Conservation (phyloP, 2,797 vertebrate genomes). For the Cyclopterus lumpus region DNA sequence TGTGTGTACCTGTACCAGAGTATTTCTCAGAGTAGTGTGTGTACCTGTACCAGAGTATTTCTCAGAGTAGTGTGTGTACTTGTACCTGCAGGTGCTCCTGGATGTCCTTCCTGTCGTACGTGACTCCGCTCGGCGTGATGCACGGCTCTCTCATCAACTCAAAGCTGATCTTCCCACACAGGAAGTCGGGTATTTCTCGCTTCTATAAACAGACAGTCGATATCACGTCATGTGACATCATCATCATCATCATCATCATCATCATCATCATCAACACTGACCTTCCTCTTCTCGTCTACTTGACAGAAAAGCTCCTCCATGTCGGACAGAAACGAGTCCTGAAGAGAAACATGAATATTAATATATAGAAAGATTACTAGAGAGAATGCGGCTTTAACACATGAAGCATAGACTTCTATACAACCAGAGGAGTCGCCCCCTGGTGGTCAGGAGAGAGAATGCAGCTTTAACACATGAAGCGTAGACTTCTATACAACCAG, state of each 20-base stretch:
- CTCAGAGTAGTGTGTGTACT: not conserved
- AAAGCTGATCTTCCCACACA: slow-evolving; percentile 95
- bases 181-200: slow-evolving; percentile 91
- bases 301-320: slow-evolving; percentile 96
- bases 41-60: not conserved
- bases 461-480: too few species aligned
- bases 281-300: slow-evolving; percentile 95
- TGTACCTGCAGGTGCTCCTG: slow-evolving; percentile 93
- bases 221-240: too few species aligned
- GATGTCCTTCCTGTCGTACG: slow-evolving; percentile 92
- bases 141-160: slow-evolving; percentile 93
- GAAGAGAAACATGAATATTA: not conserved
- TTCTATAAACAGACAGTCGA: slow-evolving; percentile 79
- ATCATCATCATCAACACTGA: slow-evolving; percentile 65
- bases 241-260: too few species aligned
- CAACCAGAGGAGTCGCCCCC: too few species aligned
- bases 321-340: slow-evolving; percentile 92
- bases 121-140: slow-evolving; percentile 92
- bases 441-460: too few species aligned
- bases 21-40: too few species aligned
- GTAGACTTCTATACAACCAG: too few species aligned
- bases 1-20: too few species aligned
- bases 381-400: too few species aligned
- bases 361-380: too few species aligned
- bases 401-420: too few species aligned